Percentiles rank a stretch among this genome's conserved stretches.
Evolutionary conservation across 2,797 vertebrate genomes (phyloP).

Genomic region (Enteromius mattozi): DNA sequence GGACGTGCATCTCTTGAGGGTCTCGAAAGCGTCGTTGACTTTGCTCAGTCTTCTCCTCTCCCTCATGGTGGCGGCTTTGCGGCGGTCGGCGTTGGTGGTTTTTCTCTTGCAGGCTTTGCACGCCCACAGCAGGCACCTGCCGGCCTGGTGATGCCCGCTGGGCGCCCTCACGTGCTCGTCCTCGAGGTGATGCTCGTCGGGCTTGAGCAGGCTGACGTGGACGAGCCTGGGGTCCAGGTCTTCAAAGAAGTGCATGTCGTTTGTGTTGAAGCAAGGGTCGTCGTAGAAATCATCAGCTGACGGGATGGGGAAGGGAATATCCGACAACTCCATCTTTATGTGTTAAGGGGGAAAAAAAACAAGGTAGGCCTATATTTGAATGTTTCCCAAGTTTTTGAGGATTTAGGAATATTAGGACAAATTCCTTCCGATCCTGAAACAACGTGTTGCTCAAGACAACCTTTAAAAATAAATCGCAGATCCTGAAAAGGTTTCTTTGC

Average conservation of each 20-base stretch:
- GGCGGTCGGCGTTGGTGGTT: conserved; percentile 93
- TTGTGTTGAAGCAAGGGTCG: conserved; percentile 94
- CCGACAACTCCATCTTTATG: conserved; percentile 84
- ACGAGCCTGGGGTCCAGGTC: conserved; percentile 95
- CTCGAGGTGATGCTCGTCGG: conserved; percentile 84
- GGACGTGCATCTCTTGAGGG: conserved; percentile 94
- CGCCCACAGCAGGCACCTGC: conserved; percentile 95
- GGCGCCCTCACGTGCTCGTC: conserved; percentile 91
- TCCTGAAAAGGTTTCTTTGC: conserved; percentile 18
- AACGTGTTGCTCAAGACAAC: not conserved
- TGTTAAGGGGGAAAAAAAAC: not conserved
- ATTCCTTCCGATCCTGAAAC: conserved; percentile 31
- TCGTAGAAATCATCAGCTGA: conserved; percentile 93
- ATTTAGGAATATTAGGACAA: conserved; percentile 21
- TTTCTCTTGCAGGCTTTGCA: conserved; percentile 98
- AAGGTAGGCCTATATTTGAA: not conserved
- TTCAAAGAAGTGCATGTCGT: conserved; percentile 97
- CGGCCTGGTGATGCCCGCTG: conserved; percentile 90
- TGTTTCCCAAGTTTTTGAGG: not conserved
- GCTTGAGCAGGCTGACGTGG: conserved; percentile 89
- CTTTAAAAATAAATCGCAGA: not conserved
- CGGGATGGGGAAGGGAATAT: conserved; percentile 89
- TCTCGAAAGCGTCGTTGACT: conserved; percentile 97
- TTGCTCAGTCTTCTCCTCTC: conserved; percentile 94
- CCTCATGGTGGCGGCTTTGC: conserved; percentile 95